Evolutionary conservation across 2,888 invertebrate genomes (phyloP).

Genomic region (Seira sanloemensis): DNA sequence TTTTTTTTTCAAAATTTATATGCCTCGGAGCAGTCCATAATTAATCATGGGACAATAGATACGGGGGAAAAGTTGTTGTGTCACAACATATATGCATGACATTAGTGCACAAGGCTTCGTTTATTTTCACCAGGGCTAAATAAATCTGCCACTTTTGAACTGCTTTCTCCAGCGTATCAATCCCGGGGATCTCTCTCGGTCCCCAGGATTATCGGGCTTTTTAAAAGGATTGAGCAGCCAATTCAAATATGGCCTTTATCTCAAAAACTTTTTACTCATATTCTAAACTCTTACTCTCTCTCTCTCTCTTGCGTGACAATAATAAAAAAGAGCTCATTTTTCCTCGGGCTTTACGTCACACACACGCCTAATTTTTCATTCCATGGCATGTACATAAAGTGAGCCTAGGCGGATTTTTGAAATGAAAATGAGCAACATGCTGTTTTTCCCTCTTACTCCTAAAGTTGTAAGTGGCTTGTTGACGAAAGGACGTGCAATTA

Average conservation of each 20-base stretch:
- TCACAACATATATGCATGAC: no score
- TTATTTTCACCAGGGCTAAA: background rate
- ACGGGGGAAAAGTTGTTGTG: background rate
- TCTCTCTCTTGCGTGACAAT: conserved; percentile 52
- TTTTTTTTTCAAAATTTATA: no score
- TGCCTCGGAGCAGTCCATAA: no score
- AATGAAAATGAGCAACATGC: conserved; percentile 7
- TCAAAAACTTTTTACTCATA: no score
- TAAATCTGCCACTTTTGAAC: background rate
- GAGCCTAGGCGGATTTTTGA: background rate
- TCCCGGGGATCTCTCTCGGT: no score
- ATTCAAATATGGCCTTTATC: no score
- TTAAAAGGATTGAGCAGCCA: no score
- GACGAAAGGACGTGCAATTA: conserved; percentile 7
- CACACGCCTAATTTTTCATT: conserved; percentile 50
- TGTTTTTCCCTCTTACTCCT: background rate
- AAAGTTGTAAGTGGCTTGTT: background rate
- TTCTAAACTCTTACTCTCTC: no score
- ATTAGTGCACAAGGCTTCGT: background rate
- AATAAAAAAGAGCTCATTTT: conserved; percentile 28
- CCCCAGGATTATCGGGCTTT: no score
- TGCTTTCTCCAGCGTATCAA: no score
- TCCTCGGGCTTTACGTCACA: no score
- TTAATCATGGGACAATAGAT: background rate
- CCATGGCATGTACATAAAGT: conserved; percentile 21